Evolutionary conservation across 2,113 vertebrate species (phyloP).

Genomic region (Eulacestoma nigropectus): DNA sequence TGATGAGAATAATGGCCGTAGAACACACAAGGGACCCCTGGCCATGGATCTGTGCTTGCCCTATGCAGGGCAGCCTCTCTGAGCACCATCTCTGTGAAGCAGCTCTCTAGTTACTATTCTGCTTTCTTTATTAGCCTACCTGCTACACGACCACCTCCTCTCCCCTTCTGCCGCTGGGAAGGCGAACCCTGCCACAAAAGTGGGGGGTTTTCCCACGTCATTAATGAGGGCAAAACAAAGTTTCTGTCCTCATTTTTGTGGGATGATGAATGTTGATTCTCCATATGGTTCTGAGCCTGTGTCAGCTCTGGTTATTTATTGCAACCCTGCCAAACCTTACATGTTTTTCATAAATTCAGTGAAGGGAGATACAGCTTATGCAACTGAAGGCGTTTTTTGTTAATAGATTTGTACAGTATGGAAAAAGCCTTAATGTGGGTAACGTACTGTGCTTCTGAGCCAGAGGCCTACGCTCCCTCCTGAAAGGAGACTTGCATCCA

Average conservation of each 20-base stretch:
- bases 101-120: neutral
- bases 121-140: neutral
- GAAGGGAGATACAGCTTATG: neutral
- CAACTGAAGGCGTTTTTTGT: neutral
- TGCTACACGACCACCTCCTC: neutral
- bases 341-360: neutral
- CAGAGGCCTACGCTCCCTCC: fast-evolving
- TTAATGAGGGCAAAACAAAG: neutral
- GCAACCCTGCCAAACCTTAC: neutral
- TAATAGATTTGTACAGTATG: neutral
- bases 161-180: neutral
- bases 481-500: neutral
- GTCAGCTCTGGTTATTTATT: neutral
- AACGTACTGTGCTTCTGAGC: neutral
- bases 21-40: neutral
- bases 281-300: neutral
- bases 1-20: neutral
- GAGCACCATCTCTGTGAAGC: neutral
- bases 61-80: neutral
- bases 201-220: fast-evolving
- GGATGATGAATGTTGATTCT: neutral
- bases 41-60: neutral
- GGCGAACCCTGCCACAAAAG: fast-evolving
- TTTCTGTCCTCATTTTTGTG: neutral
- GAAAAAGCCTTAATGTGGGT: neutral